Percentiles rank a stretch among this genome's conserved stretches.
Evolutionary conservation across 2,113 vertebrate genomes (phyloP).

Genomic region (Nothoprocta perdicaria): DNA sequence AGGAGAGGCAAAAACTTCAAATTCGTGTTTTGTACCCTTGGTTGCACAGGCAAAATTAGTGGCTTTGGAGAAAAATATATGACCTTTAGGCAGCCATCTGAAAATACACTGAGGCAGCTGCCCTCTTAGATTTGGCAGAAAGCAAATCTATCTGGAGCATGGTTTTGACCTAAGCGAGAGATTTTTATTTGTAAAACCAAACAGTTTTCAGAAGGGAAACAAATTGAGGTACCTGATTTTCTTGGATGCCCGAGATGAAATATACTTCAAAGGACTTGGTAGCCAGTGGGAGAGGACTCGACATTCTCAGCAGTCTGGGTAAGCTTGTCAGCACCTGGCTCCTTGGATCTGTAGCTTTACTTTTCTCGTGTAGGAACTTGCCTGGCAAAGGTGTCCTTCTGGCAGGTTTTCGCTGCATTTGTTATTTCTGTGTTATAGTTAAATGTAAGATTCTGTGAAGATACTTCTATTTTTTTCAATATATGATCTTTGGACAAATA

Average conservation of each 20-base stretch:
- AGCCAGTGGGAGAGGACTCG: not conserved
- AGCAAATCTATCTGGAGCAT: not conserved
- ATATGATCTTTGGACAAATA: not conserved
- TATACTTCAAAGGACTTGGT: not conserved
- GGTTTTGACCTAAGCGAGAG: not conserved
- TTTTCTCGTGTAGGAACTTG: not conserved
- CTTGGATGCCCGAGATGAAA: not conserved
- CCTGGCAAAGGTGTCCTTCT: not conserved
- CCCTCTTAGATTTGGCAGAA: not conserved
- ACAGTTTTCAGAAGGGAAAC: not conserved
- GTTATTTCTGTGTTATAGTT: not conserved
- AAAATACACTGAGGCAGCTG: not conserved
- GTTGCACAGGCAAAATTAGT: not conserved
- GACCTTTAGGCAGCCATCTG: not conserved
- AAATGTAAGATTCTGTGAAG: not conserved
- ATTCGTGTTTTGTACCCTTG: not conserved
- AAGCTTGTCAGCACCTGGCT: not conserved
- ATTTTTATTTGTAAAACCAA: not conserved
- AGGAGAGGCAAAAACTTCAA: not conserved
- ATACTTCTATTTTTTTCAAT: not conserved
- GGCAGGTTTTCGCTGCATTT: not conserved
- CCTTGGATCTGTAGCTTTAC: not conserved
- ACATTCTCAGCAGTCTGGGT: not conserved
- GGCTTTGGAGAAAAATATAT: not conserved
- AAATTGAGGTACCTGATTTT: not conserved